phyloP scores from a whole-genome alignment of 2,797 vertebrate genomes.

The Astyanax mexicanus region DNA sequence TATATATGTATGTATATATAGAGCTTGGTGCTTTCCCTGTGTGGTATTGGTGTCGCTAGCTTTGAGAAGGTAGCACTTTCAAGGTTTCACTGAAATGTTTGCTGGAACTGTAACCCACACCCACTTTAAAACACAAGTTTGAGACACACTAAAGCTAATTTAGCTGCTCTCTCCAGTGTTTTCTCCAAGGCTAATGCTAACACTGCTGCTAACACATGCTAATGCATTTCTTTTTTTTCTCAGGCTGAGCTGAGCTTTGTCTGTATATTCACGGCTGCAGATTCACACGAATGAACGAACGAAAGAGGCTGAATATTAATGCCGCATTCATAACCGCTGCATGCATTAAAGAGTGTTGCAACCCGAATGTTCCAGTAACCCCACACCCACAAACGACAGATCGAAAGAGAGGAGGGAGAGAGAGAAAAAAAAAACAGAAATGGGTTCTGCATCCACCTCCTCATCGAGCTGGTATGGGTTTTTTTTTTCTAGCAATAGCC shows the following conservation, averaged over 20 bases:
- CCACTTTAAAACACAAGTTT: too few species aligned
- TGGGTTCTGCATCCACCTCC: conserved; percentile 33
- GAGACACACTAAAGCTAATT: background rate
- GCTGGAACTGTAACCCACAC: too few species aligned
- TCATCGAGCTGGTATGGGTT: conserved; percentile 27
- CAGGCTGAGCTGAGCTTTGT: background rate
- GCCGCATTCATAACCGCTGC: conserved; percentile 1
- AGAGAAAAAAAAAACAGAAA: conserved; percentile 46
- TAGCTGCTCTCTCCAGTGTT: background rate
- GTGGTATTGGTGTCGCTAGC: background rate
- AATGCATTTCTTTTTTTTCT: background rate
- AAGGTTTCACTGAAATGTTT: conserved; percentile 46
- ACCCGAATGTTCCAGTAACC: conserved; percentile 43
- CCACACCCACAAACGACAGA: conserved; percentile 43
- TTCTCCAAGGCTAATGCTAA: background rate
- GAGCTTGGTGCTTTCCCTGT: conserved; percentile 52
- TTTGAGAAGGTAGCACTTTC: conserved; percentile 13
- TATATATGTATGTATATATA: too few species aligned
- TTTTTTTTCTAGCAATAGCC: conserved; percentile 18
- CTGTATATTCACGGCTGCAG: conserved; percentile 20
- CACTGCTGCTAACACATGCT: background rate
- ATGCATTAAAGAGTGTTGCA: conserved; percentile 47
- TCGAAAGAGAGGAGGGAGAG: conserved; percentile 41
- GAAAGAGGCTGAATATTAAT: conserved; percentile 22
- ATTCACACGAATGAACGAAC: too few species aligned